Conservation (phyloP, 2,113 vertebrate species). For the Aspidoscelis tigris region DNA sequence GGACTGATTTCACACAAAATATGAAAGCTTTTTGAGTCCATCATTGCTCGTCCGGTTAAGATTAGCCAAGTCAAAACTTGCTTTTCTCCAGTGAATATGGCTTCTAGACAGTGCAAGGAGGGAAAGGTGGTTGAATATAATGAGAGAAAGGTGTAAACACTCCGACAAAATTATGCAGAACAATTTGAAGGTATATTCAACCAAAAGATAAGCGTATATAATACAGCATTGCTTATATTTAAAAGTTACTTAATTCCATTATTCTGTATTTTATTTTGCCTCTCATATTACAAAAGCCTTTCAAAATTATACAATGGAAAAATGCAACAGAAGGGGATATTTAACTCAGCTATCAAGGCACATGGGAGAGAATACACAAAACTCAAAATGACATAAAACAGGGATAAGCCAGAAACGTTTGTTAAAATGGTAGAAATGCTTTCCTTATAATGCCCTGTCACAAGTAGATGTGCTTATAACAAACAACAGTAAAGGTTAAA, state of each 20-base stretch:
- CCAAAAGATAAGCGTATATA: not conserved
- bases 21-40: not conserved
- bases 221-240: accelerated
- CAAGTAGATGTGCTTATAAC: accelerated
- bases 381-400: accelerated
- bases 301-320: not conserved
- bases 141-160: not conserved
- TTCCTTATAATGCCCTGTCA: accelerated
- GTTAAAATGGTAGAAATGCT: not conserved
- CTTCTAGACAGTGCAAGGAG: not conserved
- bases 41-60: not conserved
- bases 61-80: not conserved
- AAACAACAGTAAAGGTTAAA: not conserved
- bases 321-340: accelerated
- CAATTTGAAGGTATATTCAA: not conserved
- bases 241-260: too few relatives aligned
- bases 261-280: not conserved
- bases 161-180: not conserved
- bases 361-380: accelerated
- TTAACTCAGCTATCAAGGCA: accelerated
- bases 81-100: not conserved
- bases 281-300: not conserved
- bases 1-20: not conserved
- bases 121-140: not conserved
- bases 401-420: not conserved